Base-by-base conservation (phyloP, 2,888 invertebrate species). In the Hanleya hanleyi region DNA sequence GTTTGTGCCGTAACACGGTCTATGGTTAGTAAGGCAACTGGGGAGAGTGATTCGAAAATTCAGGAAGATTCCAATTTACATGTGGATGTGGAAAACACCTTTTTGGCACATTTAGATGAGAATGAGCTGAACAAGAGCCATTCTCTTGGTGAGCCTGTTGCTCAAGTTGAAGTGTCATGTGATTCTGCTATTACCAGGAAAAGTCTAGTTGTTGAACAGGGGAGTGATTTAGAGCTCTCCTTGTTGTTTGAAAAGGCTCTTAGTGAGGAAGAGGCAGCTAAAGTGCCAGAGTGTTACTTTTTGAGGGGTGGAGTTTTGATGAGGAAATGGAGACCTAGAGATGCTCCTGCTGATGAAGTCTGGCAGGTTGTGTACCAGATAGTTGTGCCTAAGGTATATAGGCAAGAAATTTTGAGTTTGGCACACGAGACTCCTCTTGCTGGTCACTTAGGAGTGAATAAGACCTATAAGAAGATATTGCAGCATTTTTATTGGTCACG, bases 371-470 rank as follows among this genome's bases (percentile, higher is more conserved):
- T 33, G 5, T 33, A 67, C 49, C 76, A 76, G 61, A 62, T 72
- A 41, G 74, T 67, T 32, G 49, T 61, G 4, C 74, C 74, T 5
- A 47, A 66, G n/a, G 29, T 18, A 41, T 73, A 62, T 36, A 22
- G 75, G 12, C 6, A 32, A 18, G 66, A 73, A 12, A 51, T 76
- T 36, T 29, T 77, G 29, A 51, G 61, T 35, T 29, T 77, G 29
- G 75, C 73, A 26, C 77, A 76, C 66, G 75, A 73, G n/a, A 62
- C 51, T 29, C 73, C 71, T 3, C 41, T 76, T 36, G 65, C 64
- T 50, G 70, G 71, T 49, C 77, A 78, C 47, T 50, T 76, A 7
- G 78, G 77, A 5, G 36, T 76, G 15, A 75, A 64, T 22, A 76
- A 76, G 49, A 76, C 76, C 7, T 49, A 62, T 64, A 57, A 73